Conservation (phyloP, 2,797 vertebrate species). For the Tolypeutes matacus region DNA sequence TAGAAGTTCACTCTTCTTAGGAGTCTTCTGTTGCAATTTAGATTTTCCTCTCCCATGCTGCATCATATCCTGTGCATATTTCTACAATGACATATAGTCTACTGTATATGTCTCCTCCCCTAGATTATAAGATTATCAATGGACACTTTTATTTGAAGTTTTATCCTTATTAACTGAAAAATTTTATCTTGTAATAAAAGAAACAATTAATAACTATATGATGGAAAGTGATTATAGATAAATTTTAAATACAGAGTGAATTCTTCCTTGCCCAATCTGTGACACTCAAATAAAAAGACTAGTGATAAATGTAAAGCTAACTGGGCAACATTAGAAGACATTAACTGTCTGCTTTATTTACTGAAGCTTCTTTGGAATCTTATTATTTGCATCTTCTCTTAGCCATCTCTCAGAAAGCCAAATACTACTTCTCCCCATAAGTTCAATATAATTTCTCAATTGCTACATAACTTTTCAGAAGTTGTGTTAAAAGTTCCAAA, state of each 20-base stretch:
- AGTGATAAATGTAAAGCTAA: background rate
- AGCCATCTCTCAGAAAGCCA: background rate
- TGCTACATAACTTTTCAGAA: background rate
- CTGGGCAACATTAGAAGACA: background rate
- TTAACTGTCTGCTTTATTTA: background rate
- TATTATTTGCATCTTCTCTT: background rate
- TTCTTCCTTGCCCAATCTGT: background rate
- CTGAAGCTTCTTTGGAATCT: background rate
- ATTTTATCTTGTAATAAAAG: background rate
- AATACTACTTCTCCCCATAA: background rate
- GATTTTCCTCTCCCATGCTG: background rate
- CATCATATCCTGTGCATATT: background rate
- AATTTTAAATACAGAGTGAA: background rate
- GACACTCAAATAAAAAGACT: background rate
- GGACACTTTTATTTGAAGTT: constrained; percentile 13
- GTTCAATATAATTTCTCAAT: background rate
- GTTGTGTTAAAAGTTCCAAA: constrained; percentile 21
- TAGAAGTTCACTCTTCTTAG: too few species aligned
- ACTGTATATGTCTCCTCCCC: background rate
- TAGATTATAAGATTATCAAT: background rate
- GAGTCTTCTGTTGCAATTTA: too few species aligned
- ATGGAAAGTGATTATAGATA: background rate
- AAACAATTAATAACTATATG: background rate
- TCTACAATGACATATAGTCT: background rate
- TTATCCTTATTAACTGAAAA: background rate